phyloP scores from a whole-genome alignment of 2,888 invertebrate genomes.

The Desoria tigrina region DNA sequence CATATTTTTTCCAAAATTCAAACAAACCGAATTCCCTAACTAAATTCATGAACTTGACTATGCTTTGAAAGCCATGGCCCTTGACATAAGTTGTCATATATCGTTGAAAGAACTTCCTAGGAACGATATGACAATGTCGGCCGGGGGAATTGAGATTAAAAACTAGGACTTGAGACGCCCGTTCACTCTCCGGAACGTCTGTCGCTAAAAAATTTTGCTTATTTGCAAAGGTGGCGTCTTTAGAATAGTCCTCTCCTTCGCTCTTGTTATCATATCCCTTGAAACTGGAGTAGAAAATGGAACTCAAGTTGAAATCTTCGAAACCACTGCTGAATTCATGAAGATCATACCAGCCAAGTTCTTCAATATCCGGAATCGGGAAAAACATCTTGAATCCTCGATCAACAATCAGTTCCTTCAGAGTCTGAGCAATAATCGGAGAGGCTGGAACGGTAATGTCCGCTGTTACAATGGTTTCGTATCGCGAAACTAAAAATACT shows the following conservation, averaged over 20 bases:
- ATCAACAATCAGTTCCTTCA: neutral
- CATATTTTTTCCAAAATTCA: neutral
- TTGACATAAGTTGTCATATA: neutral
- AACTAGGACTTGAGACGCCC: neutral
- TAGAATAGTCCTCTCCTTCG: neutral
- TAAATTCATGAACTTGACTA: neutral
- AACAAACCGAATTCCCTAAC: neutral
- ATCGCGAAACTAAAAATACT: neutral
- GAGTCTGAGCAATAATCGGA: neutral
- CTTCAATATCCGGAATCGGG: neutral
- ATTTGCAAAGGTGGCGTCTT: neutral
- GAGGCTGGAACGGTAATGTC: neutral
- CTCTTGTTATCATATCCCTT: neutral
- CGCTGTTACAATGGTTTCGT: neutral
- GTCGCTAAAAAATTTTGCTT: neutral
- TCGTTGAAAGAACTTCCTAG: neutral
- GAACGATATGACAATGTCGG: neutral
- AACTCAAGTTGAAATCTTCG: neutral
- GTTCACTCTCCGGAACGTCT: neutral
- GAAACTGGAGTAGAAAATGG: neutral
- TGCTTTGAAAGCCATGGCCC: neutral
- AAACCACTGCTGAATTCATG: neutral
- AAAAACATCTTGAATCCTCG: slow-evolving; percentile 2
- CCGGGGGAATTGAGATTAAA: neutral
- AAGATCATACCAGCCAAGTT: neutral